Base-by-base conservation (phyloP, 2,888 invertebrate genomes). In the Nephrotoma appendiculata region DNA sequence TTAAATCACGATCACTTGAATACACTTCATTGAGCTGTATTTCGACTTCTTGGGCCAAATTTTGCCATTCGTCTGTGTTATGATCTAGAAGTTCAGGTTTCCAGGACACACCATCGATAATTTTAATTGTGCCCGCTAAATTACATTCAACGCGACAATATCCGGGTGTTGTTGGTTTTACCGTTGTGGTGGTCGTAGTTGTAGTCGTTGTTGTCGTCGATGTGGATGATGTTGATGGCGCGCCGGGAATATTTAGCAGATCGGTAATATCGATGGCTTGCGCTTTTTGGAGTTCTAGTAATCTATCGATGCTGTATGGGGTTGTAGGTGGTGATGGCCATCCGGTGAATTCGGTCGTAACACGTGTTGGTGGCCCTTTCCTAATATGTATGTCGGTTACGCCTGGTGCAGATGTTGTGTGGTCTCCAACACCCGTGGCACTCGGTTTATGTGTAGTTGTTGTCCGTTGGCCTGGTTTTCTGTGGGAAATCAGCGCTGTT, bases 271-370 rank as follows among this genome's bases (percentile, higher is more conserved):
- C 90, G 0, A 93, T 91, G 0, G 94, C 93, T 9, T 93, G 93
- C 2, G 95, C 94, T 0, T 94, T 94, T 89, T 92, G 93, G 89
- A 92, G 93, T 91, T 96, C 96, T 86, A 97, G 90, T 6, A 96
- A 92, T 90, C 96, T 96, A 90, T 97, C 96, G 87, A 96, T 95
- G 0, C 96, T 96, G 88, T 97, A 95, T 0, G 97, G 96, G 0
- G 97, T 97, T 0, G 97, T 97, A 0, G 97, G 96, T 6, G 96
- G 95, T 0, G 96, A 96, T 11, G 97, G 97, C 97, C 97, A 97
- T 15, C 97, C 97, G 12, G 97, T 97, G 89, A 97, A 97, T 91
- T 96, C 97, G 19, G 97, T 97, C 7, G 96, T 96, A 41, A 95
- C 95, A 91, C 96, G 95, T 41, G 93, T 94, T 0, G 97, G 97